Evolutionary conservation across 2,113 vertebrate species (phyloP).

Genomic region (Donacobius atricapilla): DNA sequence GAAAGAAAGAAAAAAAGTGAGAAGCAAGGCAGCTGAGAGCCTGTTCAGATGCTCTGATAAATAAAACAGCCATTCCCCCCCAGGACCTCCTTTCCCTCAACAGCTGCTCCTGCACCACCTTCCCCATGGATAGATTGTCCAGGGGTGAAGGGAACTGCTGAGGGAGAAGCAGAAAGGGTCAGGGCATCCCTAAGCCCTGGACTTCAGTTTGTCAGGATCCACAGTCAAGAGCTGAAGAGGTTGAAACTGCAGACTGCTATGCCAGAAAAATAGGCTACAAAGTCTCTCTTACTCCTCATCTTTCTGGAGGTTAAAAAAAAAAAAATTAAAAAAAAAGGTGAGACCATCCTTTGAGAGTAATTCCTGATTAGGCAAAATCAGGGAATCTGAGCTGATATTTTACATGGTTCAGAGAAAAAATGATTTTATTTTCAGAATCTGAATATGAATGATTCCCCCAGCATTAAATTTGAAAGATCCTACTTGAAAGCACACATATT

Average conservation of each 20-base stretch:
- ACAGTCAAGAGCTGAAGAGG: neutral
- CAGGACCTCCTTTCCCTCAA: neutral
- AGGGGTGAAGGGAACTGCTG: neutral
- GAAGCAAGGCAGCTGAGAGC: neutral
- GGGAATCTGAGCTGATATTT: neutral
- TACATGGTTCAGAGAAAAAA: neutral
- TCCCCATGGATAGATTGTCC: neutral
- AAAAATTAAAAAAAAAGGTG: neutral
- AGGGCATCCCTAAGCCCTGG: neutral
- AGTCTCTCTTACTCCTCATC: neutral
- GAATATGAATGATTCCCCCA: neutral
- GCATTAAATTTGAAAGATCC: neutral
- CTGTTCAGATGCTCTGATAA: neutral
- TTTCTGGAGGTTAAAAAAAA: neutral
- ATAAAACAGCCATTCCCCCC: neutral
- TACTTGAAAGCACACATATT: neutral
- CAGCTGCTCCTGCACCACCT: neutral
- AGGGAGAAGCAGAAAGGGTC: neutral
- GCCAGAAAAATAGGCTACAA: neutral
- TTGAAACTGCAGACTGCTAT: neutral
- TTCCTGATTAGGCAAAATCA: neutral
- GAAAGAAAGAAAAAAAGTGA: neutral
- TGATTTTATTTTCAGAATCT: neutral
- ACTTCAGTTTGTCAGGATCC: neutral
- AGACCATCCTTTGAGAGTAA: neutral